Evolutionary conservation across 2,888 invertebrate genomes (phyloP).

Genomic region (Amorpha juglandis): DNA sequence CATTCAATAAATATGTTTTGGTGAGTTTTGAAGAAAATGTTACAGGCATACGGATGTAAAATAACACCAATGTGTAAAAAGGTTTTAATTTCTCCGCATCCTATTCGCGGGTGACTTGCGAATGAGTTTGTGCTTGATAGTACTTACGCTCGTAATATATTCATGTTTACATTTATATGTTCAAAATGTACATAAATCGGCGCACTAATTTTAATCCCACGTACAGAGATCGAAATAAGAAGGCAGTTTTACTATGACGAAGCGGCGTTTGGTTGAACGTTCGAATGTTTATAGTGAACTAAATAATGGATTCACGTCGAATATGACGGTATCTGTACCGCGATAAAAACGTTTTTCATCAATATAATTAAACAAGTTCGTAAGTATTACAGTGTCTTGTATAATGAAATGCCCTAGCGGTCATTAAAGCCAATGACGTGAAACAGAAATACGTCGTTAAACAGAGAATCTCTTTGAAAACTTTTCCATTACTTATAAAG

Average conservation of each 20-base stretch:
- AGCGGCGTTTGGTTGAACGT: slow-evolving; percentile 9
- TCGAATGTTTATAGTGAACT: slow-evolving; percentile 11
- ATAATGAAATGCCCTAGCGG: slow-evolving; percentile 59
- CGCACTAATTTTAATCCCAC: slow-evolving; percentile 23
- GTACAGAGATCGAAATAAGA: slow-evolving; percentile 1
- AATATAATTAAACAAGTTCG: slow-evolving; percentile 33
- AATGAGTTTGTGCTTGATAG: not conserved
- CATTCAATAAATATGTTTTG: slow-evolving; percentile 3
- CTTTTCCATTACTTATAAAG: slow-evolving; percentile 54
- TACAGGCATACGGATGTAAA: not conserved
- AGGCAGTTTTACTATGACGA: not conserved
- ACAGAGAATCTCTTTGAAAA: slow-evolving; percentile 47
- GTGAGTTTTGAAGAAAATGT: not conserved
- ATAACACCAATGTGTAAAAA: not conserved
- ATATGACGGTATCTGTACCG: slow-evolving; percentile 17
- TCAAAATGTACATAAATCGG: not conserved
- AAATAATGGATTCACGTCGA: slow-evolving; percentile 20
- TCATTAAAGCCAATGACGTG: slow-evolving; percentile 72
- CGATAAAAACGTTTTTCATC: slow-evolving; percentile 26
- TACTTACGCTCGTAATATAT: not conserved
- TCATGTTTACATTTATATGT: not conserved
- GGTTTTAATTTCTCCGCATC: not conserved
- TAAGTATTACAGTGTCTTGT: slow-evolving; percentile 41
- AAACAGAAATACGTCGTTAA: slow-evolving; percentile 55
- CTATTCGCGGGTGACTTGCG: not conserved